Evolutionary conservation across 1,140 invertebrate species (phyloP).

Genomic region (Drosophila bifasciata): DNA sequence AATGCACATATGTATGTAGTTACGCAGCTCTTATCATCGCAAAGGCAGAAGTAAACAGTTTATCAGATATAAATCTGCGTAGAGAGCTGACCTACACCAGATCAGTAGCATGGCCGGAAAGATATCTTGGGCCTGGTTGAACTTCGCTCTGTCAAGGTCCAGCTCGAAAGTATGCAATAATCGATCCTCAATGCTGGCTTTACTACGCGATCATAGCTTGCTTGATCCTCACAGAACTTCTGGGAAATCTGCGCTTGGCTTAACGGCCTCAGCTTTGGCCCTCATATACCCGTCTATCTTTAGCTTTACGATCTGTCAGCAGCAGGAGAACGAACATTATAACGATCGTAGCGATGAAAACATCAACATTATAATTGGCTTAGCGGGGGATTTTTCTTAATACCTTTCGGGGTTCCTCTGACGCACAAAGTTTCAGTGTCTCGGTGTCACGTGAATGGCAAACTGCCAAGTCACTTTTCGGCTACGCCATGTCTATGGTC

Average conservation of each 20-base stretch:
- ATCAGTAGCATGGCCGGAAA: neutral
- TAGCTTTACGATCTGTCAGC: constrained; percentile 41
- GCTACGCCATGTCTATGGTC: constrained; percentile 40
- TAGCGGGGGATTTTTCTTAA: constrained; percentile 37
- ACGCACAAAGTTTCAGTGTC: constrained; percentile 18
- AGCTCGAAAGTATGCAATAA: too few species aligned
- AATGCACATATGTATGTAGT: constrained; percentile 15
- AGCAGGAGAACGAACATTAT: constrained; percentile 31
- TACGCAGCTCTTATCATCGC: constrained; percentile 28
- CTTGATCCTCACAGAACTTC: neutral
- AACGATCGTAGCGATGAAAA: constrained; percentile 47
- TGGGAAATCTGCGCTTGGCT: neutral
- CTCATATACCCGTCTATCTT: constrained; percentile 37
- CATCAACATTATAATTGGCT: constrained; percentile 35
- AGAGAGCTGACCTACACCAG: neutral
- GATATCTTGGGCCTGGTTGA: too few species aligned
- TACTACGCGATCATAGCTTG: too few species aligned
- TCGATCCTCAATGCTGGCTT: too few species aligned
- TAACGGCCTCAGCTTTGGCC: too few species aligned
- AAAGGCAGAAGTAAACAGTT: constrained; percentile 4
- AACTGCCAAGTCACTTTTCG: constrained; percentile 37
- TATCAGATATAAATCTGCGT: constrained; percentile 40
- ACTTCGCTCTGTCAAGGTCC: neutral
- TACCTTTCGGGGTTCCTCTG: constrained; percentile 15
- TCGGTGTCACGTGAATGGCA: constrained; percentile 28